Evolutionary conservation across 1,140 invertebrate species (phyloP).

Genomic region (Aradophagus sp.): DNA sequence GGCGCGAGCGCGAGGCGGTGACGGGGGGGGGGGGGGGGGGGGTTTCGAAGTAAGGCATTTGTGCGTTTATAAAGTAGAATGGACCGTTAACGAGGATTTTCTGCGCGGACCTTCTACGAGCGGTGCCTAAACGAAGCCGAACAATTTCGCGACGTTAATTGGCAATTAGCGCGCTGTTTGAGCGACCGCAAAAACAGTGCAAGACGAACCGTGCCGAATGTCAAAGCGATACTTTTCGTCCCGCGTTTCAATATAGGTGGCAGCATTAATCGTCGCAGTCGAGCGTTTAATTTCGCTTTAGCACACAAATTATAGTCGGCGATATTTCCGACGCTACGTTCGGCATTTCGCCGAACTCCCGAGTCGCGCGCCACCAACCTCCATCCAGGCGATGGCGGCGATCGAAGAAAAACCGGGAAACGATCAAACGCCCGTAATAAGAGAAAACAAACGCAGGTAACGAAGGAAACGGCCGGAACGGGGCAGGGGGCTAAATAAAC

Average conservation of each 20-base stretch:
- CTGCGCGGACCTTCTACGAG: conserved; percentile 30
- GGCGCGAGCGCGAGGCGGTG: no score
- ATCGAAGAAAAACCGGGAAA: no score
- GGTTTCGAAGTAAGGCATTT: no score
- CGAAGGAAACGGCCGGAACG: no score
- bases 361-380: conserved; percentile 26
- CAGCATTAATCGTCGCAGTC: conserved; percentile 42
- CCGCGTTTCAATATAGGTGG: conserved; percentile 35
- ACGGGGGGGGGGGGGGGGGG: no score
- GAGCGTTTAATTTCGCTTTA: conserved; percentile 52
- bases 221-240: conserved; percentile 56
- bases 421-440: no score
- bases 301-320: conserved; percentile 53
- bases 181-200: conserved; percentile 47
- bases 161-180: conserved; percentile 55
- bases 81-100: conserved; percentile 50
- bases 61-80: no score
- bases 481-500: no score
- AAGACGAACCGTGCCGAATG: conserved; percentile 49
- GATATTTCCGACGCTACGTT: conserved; percentile 48
- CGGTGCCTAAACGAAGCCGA: conserved; percentile 50
- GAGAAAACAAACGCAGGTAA: no score
- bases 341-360: conserved; percentile 41
- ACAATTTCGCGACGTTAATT: conserved; percentile 57
- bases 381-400: no score